Evolutionary conservation across 2,797 vertebrate species (phyloP), one percentile per base, ranked within the genome.

Genomic region (Sardinella longiceps): DNA sequence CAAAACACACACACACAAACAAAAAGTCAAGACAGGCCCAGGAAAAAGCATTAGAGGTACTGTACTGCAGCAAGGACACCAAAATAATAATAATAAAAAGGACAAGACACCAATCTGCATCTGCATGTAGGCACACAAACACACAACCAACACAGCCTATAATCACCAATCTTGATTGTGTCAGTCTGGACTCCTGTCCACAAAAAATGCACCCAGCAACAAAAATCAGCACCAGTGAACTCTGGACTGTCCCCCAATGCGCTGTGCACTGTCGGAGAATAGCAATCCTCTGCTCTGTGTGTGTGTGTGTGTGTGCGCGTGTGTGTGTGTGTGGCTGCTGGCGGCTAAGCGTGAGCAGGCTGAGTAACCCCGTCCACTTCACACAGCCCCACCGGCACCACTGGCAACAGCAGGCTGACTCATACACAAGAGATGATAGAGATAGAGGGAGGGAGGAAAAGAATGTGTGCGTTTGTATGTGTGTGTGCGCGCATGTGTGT

Each of bases 361-460:
- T 9, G 70, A 43, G 37, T 77, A 77, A 77, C 33, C 70, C 20
- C 18, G 18, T 12, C 70, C 28, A 33, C 70, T 77, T 39, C 70
- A 39, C n/a, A 90, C 92, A 91, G 94, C 95, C 95, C 88, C 86
- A 84, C 43, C 58, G 77, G 28, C 56, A 91, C 86, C 90, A 81
- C 92, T 88, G 58, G 48, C 46, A 80, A 84, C 45, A 80, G 45
- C 63, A 77, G 28, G 30, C 25, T 43, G 63, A 83, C 56, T 43
- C 53, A 83, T 39, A 83, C 23, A 20, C 81, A 53, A 58, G 48
- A 82, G 25, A 77, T 33, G 37, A 77, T 77, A 33, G 15, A 33
- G 70, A 77, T 39, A 39, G 37, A 37, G 63, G 70, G 63, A 70
- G 30, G 63, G 70, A 33, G 30, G 30, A 74, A 23, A 77, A 37